Conservation (phyloP, 2,888 invertebrate genomes). For the Cephus rjabovi region DNA sequence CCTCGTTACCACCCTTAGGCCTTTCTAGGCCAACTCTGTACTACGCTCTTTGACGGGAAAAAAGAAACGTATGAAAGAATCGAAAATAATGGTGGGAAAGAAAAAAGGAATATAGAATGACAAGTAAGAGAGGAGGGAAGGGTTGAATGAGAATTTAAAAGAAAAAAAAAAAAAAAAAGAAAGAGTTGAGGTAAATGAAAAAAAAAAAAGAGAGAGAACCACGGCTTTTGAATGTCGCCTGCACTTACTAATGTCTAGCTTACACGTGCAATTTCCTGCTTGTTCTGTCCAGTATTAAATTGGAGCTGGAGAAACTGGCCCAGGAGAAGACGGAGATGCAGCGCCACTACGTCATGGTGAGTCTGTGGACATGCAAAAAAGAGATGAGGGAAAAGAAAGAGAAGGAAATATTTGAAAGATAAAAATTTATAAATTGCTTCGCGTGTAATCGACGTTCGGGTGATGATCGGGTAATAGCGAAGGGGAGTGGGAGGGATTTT, state of each 20-base stretch:
- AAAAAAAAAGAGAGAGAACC: too few relatives aligned
- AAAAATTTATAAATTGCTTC: background rate
- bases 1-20: too few relatives aligned
- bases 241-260: conserved; percentile 60
- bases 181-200: background rate
- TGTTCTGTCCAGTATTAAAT: conserved; percentile 76
- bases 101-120: too few relatives aligned
- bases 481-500: too few relatives aligned
- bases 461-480: too few relatives aligned
- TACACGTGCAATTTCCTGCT: conserved; percentile 60
- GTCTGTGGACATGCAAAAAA: conserved; percentile 52
- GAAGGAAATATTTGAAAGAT: background rate
- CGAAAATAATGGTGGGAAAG: too few relatives aligned
- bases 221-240: conserved; percentile 52
- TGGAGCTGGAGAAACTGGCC: conserved; percentile 88
- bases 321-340: conserved; percentile 91
- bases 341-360: conserved; percentile 89
- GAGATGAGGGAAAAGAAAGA: background rate
- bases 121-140: background rate
- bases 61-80: too few relatives aligned
- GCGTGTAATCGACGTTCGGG: too few relatives aligned
- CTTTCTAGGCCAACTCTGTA: too few relatives aligned
- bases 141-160: background rate
- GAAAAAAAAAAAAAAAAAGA: conserved; percentile 5
- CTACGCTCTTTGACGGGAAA: too few relatives aligned